phyloP scores from a whole-genome alignment of 2,113 vertebrate genomes.

The Calidris pugnax region DNA sequence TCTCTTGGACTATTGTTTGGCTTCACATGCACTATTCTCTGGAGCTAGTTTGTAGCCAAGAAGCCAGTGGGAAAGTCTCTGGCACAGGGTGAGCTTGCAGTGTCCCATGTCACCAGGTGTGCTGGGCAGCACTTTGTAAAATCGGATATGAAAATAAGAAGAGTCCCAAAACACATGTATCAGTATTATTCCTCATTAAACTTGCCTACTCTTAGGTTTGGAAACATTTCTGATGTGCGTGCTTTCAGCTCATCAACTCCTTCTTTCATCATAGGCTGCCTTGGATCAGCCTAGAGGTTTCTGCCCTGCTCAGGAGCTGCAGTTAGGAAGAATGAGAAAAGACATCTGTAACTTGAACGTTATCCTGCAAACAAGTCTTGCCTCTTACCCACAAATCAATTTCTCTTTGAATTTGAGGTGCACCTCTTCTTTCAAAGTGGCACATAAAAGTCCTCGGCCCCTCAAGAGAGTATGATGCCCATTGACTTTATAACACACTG shows the following conservation, averaged over 20 bases:
- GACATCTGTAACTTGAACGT: neutral
- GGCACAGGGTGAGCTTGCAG: rapidly evolving
- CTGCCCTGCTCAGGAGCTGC: neutral
- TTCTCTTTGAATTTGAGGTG: neutral
- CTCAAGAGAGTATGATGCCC: neutral
- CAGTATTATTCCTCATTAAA: neutral
- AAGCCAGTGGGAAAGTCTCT: neutral
- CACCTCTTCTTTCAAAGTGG: neutral
- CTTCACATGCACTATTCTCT: neutral
- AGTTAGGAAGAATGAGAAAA: neutral
- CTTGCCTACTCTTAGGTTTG: neutral
- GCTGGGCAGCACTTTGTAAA: neutral
- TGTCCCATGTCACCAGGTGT: rapidly evolving
- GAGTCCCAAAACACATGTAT: rapidly evolving
- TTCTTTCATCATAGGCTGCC: neutral
- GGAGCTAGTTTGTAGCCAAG: neutral
- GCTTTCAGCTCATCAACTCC: neutral
- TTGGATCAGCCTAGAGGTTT: rapidly evolving
- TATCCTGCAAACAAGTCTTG: neutral
- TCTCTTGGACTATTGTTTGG: neutral
- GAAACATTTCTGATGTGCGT: neutral
- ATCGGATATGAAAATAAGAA: neutral
- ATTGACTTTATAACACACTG: neutral
- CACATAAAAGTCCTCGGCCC: neutral
- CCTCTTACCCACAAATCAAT: neutral